Evolutionary conservation across 2,888 invertebrate genomes (phyloP), one percentile per base, ranked within the genome.

Genomic region (Eupithecia insigniata): DNA sequence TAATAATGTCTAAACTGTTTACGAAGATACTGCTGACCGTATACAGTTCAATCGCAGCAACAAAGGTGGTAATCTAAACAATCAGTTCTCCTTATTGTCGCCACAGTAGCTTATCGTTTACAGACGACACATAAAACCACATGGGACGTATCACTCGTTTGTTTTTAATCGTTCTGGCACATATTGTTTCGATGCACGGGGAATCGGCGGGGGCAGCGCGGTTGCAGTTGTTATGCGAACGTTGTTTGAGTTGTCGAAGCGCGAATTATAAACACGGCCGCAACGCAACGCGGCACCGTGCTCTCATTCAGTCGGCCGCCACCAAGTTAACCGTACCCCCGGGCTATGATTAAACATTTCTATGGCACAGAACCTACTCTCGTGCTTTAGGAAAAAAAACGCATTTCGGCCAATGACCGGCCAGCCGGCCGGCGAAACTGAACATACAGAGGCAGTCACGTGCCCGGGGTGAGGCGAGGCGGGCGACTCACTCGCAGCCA

Each of bases 391-490:
- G 84, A 84, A 89, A 87, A 89, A 85, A 88, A 87, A 87, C 87
- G 84, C 88, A 87, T 86, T 81, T 84, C 90, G 91, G 92, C 92
- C 92, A 92, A 93, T 92, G 92, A 91, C 91, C 92, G 91, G 87
- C 84, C 84, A 79, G 89, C 92, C 91, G 91, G 92, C 91, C 88
- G 88, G 93, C 89, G 87, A 89, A 87, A 88, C 89, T 87, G 85
- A 89, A 85, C 89, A 86, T 82, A 85, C 85, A 80, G 90, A 90
- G 86, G 89, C 92, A 93, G 93, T 94, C 93, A 94, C 93, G 93
- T 94, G 93, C 91, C 92, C 91, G 93, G 93, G 93, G 93, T 92
- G 93, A 92, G 93, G 88, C 89, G 93, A 85, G 92, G 91, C 91
- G 92, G 92, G 92, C 90, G 93, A 88, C 86, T 90, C 83, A 84